These are phyloP conservation scores for Ceratitis capitata DNA, from an alignment of 1,140 invertebrate species.

Conservation along the genomic window DNA sequence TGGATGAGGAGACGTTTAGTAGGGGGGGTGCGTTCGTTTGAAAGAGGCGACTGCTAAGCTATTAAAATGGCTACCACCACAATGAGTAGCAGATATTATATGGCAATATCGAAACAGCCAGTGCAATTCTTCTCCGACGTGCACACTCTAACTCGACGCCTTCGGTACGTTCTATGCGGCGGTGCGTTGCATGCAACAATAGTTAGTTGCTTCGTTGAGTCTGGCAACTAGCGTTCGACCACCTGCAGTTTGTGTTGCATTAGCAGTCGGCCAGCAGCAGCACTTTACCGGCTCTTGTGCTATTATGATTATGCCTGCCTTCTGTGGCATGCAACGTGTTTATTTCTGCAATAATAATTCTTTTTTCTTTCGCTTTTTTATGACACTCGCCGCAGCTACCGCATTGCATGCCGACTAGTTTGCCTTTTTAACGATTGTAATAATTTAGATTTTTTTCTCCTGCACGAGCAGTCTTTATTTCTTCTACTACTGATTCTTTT, in stretches of 20 bases:
- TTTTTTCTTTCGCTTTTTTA: neutral
- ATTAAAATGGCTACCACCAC: constrained; percentile 16
- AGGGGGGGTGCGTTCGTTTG: neutral
- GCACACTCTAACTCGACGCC: neutral
- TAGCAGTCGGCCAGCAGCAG: neutral
- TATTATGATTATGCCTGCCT: neutral
- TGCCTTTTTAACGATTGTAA: neutral
- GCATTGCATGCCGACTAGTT: neutral
- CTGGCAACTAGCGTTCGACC: neutral
- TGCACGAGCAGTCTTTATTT: too few relatives aligned
- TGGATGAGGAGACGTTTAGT: too few relatives aligned
- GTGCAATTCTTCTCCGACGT: too few relatives aligned
- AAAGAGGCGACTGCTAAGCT: constrained; percentile 17
- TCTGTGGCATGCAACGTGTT: neutral
- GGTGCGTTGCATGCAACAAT: neutral
- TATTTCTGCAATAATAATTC: neutral
- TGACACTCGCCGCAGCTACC: neutral
- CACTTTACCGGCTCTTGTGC: neutral
- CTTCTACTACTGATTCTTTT: too few relatives aligned
- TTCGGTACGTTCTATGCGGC: neutral
- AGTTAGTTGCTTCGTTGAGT: neutral
- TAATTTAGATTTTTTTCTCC: neutral
- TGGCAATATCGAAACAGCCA: too few relatives aligned
- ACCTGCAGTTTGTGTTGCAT: neutral
- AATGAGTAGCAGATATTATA: too few relatives aligned